Evolutionary conservation across 2,888 invertebrate genomes (phyloP), one percentile per base, ranked within the genome.

Genomic region (Drosophila formosana): DNA sequence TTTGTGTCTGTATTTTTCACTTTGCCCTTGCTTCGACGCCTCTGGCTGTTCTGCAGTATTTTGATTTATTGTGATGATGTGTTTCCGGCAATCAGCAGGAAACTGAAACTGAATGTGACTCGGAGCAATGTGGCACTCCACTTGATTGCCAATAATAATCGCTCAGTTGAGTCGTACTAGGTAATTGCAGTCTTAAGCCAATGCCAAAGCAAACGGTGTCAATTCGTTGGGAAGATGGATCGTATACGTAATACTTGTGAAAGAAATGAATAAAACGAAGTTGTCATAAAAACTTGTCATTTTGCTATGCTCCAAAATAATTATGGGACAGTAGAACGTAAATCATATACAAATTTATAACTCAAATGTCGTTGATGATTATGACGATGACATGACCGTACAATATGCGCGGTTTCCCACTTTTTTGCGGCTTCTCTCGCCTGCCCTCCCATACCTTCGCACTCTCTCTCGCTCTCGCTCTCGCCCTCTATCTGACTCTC

Each of bases 281-380:
- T 9, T n/a, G 62, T 13, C 65, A 65, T 69, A 69, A 77, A 66
- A 67, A 66, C 47, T 65, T 67, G 41, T 8, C 53, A 65, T 55
- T 70, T 80, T 62, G 60, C 55, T 72, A 49, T 58, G 67, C 64
- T 71, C 23, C 62, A 65, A 63, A 32, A 66, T 75, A 79, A 72
- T 72, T 72, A 72, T 65, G 75, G 37, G 37, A 23, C 61, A 64
- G 53, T 60, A 61, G 74, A 66, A 65, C 73, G 71, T 69, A 71
- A 84, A 83, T 87, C 84, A 71, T 79, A 81, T 87, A 84, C 87
- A 87, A 84, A 58, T 87, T 83, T 84, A 82, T 72, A 84, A 78
- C 84, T 83, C 70, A 81, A 83, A 78, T 78, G 64, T 67, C 72
- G 67, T 72, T 76, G 79, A 83, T 83, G 87, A 74, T 67, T 68